These are phyloP conservation scores for Campoplex nolae DNA, from an alignment of 2,888 invertebrate species.

Conservation along the genomic window DNA sequence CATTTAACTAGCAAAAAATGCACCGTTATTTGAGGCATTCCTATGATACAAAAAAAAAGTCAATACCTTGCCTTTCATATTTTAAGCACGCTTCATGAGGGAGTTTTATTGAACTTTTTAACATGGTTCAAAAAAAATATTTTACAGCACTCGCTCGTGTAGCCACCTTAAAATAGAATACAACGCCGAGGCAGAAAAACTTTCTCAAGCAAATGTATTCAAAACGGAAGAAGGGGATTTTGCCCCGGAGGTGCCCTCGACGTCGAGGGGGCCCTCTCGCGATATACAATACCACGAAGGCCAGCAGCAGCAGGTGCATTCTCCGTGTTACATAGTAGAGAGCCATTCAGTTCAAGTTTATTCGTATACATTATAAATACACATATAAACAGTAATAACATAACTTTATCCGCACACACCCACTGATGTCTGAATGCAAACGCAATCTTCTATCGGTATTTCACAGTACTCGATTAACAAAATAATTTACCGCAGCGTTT, in stretches of 20 bases:
- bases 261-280: conserved; percentile 51
- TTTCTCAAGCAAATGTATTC: conserved; percentile 71
- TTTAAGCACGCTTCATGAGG: not conserved
- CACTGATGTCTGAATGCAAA: not conserved
- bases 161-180: conserved; percentile 15
- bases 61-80: not conserved
- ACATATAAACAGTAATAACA: conserved; percentile 10
- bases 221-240: conserved; percentile 73
- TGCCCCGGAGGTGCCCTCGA: conserved; percentile 55
- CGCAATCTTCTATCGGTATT: conserved; percentile 2
- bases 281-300: conserved; percentile 52
- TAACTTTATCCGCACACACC: not conserved
- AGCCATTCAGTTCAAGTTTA: conserved; percentile 22
- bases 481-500: conserved; percentile 6
- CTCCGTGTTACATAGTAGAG: conserved; percentile 48
- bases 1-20: not conserved
- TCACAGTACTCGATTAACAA: conserved; percentile 14
- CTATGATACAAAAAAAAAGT: not conserved
- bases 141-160: not conserved
- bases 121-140: not conserved
- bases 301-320: conserved; percentile 76
- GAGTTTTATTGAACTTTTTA: not conserved
- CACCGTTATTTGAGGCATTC: not conserved
- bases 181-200: conserved; percentile 9
- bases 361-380: conserved; percentile 35